Base-by-base conservation (phyloP, 2,113 vertebrate species). In the Chunga burmeisteri region DNA sequence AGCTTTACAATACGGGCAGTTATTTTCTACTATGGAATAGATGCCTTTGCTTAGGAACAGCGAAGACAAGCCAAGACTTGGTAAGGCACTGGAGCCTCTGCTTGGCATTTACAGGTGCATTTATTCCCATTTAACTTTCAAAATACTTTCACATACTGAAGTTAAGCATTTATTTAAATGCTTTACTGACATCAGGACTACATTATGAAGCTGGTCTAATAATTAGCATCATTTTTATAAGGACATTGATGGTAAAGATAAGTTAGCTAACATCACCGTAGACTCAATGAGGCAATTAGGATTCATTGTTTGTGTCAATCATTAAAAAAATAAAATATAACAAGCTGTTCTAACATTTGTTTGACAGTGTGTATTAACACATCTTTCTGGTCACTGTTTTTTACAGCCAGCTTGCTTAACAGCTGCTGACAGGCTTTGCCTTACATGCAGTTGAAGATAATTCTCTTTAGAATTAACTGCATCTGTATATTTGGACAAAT, bases 331-430 rank as follows among this genome's bases (percentile, higher is more conserved):
- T 23, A 16, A 70, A 56, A 36, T 12, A n/a, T 17, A 83, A 65
- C 75, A 91, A 81, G 58, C 65, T 85, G 83, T 75, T 65, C 65
- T 7, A 56, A 85, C 86, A 88, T 94, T 88, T 84, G 86, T 49
- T 87, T 89, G 38, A 91, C 70, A 93, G 75, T 2, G 0, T 13
- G 16, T 75, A 82, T 91, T 92, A 93, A 89, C 55, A 81, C 58
- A 85, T 85, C 89, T 66, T 93, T 94, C 62, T 96, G 86, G 83
- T 82, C 86, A 89, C 73, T 94, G 56, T 88, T 91, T 96, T 88
- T 94, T 44, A 75, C 56, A 89, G 91, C 73, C 93, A 94, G 55
- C 65, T 94, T 89, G 80, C 65, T 93, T 95, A 94, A 94, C 91
- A 96, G 90, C 88, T 94, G 88, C 73, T 94, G 91, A 92, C 88